Evolutionary conservation across 92 coral and sea anemone species (phyloP), one percentile per base, ranked within the genome.

Genomic region (Chrysogorgia sp.): DNA sequence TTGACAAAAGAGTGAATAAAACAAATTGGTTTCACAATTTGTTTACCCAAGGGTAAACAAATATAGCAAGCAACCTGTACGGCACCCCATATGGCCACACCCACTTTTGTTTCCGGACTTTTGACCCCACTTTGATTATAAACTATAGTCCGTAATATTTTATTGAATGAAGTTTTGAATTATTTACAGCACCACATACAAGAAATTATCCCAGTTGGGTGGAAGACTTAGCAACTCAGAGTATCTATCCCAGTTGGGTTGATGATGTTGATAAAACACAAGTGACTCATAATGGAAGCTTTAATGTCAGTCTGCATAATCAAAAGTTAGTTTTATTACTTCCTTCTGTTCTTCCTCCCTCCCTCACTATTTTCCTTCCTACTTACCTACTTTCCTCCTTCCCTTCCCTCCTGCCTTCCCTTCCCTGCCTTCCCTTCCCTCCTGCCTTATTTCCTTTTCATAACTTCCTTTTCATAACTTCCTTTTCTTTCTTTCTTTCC

Each of bases 191-290:
- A 7, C n/a, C 53, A 47, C 17, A 7, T 2, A 7, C 2, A 2
- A 47, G 53, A 47, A 15, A 47, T 59, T 91, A 91, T 71, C 99
- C 99, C 9, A 96, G 97, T 68, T 96, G 99, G 99, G 99, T 96
- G 19, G 99, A 96, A 62, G 97, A 96, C 30, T 84, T 96, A 15
- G 22, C 43, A 12, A 37, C 63, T 48, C 49, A 30, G 23, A 33
- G 31, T 15, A 40, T 53, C 14, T 72, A 72, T 40, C 79, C 79
- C 2, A 72, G 79, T 52, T 72, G 79, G 79, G 48, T 72, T 0
- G 79, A 72, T 72, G 79, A 72, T 10, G 21, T 72, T n/a, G 79
- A 72, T 33, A 17, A 33, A 72, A 72, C 47, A 10, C 65, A 26
- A 8, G 3, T 49, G 14, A 20, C 21, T 19, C 6, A 32, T 10